phyloP scores from a whole-genome alignment of 1,140 invertebrate species.

The Harpegnathos saltator region DNA sequence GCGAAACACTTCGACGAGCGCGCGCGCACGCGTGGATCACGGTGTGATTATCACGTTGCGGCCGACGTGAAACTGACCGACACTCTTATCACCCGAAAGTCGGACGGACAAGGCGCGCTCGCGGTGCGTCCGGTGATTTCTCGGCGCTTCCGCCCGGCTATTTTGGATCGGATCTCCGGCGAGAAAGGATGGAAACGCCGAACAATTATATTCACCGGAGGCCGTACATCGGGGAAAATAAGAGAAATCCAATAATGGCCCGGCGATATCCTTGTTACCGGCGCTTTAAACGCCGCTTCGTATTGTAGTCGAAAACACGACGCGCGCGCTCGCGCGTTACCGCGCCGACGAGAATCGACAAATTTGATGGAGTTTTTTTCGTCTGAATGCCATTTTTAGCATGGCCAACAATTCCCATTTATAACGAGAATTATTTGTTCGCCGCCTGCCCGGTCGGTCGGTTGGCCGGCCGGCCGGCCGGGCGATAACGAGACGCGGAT shows the following conservation, averaged over 20 bases:
- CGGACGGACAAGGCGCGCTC: no score
- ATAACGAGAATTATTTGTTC: conserved; percentile 51
- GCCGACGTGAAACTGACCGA: no score
- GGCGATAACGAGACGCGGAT: conserved; percentile 52
- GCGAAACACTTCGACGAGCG: no score
- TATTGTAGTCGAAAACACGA: conserved; percentile 28
- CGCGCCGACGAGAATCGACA: conserved; percentile 16
- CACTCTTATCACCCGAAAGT: no score
- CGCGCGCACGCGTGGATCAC: no score
- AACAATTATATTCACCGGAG: conserved; percentile 20
- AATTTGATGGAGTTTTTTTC: conserved; percentile 49
- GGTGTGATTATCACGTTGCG: no score
- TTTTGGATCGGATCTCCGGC: background rate
- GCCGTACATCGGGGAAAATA: conserved; percentile 3
- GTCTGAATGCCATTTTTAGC: conserved; percentile 47
- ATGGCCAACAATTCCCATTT: conserved; percentile 52
- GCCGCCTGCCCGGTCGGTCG: background rate
- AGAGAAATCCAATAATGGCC: conserved; percentile 41
- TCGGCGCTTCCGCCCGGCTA: no score
- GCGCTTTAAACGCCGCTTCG: conserved; percentile 35
- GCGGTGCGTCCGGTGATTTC: no score
- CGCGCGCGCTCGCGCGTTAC: background rate
- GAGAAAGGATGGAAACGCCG: background rate
- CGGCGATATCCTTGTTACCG: conserved; percentile 25
- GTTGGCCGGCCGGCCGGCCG: no score